Base-by-base conservation (phyloP, 2,797 vertebrate species). In the Petrocephalus schoutedeni region DNA sequence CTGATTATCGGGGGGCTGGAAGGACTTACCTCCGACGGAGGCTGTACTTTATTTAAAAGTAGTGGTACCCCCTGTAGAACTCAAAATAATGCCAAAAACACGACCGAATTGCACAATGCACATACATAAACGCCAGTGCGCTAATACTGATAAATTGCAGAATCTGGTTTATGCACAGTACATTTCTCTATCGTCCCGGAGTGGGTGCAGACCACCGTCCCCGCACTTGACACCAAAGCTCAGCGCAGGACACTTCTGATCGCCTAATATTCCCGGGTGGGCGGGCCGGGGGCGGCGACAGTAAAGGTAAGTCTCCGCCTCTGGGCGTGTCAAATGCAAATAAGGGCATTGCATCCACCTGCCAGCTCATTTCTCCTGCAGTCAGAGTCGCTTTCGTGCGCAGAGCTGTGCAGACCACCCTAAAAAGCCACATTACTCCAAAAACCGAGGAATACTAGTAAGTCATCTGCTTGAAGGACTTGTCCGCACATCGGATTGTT, bases 291-390 rank as follows among this genome's bases (percentile, higher is more conserved):
- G 84, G 88, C 88, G 86, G 89, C 86, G 32, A 88, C 32, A 87
- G 86, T 87, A 90, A 91, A 89, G 10, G 74, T 88, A 53, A 91
- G 91, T 87, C 92, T 93, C 93, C 95, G 94, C 95, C 95, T 92
- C 59, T 87, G 28, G 95, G 95, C 93, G 95, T 95, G 92, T 91
- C 92, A 77, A 92, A 91, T 87, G 87, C 92, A 77, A 90, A 90
- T 71, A 54, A 71, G 89, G 86, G 89, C 91, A 90, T 89, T 91
- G 93, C 95, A 95, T 96, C 95, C 95, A 96, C 95, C 95, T 96
- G 95, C 95, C 94, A 90, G 91, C 92, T 91, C 93, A 89, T 91
- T 91, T 80, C 87, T 67, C 87, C 86, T 80, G 74, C 94, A 94
- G 92, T 93, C 92, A 92, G 91, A 89, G 93, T 93, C 91, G 91